A percentile compares a stretch with the other conserved stretches of the same genome.
Conservation (phyloP, 2,113 vertebrate species). For the Bungarus multicinctus region DNA sequence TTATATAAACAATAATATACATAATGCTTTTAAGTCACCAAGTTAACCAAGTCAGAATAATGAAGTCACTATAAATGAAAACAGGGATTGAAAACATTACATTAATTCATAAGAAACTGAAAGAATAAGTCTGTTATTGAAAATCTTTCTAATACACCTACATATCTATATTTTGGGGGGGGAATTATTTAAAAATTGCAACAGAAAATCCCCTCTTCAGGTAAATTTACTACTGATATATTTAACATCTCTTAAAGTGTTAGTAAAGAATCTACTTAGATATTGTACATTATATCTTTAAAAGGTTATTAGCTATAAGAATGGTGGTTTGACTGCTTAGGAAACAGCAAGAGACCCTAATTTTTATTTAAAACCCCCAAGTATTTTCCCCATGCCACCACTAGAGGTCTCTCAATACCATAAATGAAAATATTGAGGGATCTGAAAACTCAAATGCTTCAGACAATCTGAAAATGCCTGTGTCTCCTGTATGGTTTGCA, state of each 20-base stretch:
- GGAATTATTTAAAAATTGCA: no score
- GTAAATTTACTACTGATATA: neutral
- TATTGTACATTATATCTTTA: neutral
- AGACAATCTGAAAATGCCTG: neutral
- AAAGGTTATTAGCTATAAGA: neutral
- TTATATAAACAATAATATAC: neutral
- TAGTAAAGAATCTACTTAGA: neutral
- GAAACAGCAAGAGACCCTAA: neutral
- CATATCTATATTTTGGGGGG: neutral
- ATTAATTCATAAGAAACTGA: neutral
- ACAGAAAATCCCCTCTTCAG: neutral
- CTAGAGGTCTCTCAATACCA: conserved; percentile 4
- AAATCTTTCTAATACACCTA: neutral
- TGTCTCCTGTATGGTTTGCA: neutral
- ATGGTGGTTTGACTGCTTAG: neutral
- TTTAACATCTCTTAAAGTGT: neutral
- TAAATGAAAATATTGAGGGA: neutral
- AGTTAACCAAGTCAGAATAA: neutral
- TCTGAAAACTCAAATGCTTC: neutral
- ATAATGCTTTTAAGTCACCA: neutral
- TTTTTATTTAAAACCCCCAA: neutral
- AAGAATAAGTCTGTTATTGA: neutral
- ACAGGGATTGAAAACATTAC: neutral
- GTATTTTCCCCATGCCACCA: neutral
- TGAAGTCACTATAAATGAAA: neutral